Percentiles rank a stretch among this genome's conserved stretches.
phyloP scores from a whole-genome alignment of 1,140 invertebrate species.

The Solenopsis invicta region DNA sequence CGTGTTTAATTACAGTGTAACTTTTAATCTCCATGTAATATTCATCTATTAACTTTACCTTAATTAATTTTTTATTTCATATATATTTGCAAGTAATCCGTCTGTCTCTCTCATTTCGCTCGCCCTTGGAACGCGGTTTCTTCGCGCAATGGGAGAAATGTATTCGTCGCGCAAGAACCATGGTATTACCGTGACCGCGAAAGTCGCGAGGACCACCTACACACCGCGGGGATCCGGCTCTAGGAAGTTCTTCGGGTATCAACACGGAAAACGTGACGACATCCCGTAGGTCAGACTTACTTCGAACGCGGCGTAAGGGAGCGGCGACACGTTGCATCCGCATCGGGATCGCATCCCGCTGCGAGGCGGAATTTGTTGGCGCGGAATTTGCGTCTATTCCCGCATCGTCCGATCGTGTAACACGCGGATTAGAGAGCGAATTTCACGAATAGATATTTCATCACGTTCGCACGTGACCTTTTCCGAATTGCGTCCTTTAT shows the following conservation, averaged over 20 bases:
- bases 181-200: conserved; percentile 1
- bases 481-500: background rate
- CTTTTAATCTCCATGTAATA: background rate
- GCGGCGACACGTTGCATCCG: conserved; percentile 14
- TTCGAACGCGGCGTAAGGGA: conserved; percentile 26
- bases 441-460: background rate
- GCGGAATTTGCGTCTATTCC: conserved; percentile 19
- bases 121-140: background rate
- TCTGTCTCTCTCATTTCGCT: background rate
- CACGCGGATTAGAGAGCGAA: background rate
- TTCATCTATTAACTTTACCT: background rate
- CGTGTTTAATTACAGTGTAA: background rate
- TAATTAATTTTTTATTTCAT: background rate
- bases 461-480: background rate
- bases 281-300: conserved; percentile 44
- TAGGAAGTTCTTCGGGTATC: conserved; percentile 68
- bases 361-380: conserved; percentile 53
- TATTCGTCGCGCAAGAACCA: background rate
- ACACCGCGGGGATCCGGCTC: conserved; percentile 35
- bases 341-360: background rate
- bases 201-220: conserved; percentile 61
- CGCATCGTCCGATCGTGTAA: conserved; percentile 23
- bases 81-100: background rate
- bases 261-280: conserved; percentile 79
- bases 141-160: background rate